Evolutionary conservation across 1,140 invertebrate species (phyloP).

Genomic region (Drosophila miranda): DNA sequence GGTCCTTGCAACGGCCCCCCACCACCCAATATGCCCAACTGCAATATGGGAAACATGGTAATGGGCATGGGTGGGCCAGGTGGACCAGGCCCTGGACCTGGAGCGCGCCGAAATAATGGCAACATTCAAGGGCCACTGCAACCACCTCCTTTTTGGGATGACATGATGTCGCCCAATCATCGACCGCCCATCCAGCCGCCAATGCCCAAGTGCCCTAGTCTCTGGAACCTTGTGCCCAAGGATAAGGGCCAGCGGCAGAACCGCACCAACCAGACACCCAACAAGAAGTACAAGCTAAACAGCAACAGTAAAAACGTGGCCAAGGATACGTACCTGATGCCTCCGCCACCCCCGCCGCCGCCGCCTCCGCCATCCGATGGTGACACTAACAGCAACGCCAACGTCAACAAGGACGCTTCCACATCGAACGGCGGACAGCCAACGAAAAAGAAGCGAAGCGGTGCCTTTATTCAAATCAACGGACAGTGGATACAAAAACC

Average conservation of each 20-base stretch:
- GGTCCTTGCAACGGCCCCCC: constrained; percentile 28
- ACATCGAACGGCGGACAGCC: constrained; percentile 19
- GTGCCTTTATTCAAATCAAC: constrained; percentile 58
- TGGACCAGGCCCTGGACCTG: constrained; percentile 3
- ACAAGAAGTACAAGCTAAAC: constrained; percentile 52
- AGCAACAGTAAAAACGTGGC: constrained; percentile 15
- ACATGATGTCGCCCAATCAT: constrained; percentile 66
- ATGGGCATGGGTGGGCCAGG: constrained; percentile 20
- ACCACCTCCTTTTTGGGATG: constrained; percentile 70
- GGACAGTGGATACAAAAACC: constrained; percentile 68
- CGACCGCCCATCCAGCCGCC: constrained; percentile 62
- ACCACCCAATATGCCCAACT: constrained; percentile 26
- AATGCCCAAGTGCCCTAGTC: constrained; percentile 67
- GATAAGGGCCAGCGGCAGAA: constrained; percentile 34
- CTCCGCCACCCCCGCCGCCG: constrained; percentile 50
- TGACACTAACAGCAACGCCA: neutral
- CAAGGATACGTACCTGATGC: constrained; percentile 52
- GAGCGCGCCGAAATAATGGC: constrained; percentile 3
- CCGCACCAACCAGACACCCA: constrained; percentile 28
- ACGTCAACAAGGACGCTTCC: neutral
- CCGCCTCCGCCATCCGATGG: constrained; percentile 3
- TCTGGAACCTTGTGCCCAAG: constrained; percentile 66
- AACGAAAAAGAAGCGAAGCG: constrained; percentile 56
- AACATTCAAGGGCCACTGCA: constrained; percentile 51
- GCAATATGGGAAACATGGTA: constrained; percentile 27